Percentiles rank a stretch among this genome's conserved stretches.
Conservation (phyloP, 2,797 vertebrate species). For the Typhlichthys eigenmanni region DNA sequence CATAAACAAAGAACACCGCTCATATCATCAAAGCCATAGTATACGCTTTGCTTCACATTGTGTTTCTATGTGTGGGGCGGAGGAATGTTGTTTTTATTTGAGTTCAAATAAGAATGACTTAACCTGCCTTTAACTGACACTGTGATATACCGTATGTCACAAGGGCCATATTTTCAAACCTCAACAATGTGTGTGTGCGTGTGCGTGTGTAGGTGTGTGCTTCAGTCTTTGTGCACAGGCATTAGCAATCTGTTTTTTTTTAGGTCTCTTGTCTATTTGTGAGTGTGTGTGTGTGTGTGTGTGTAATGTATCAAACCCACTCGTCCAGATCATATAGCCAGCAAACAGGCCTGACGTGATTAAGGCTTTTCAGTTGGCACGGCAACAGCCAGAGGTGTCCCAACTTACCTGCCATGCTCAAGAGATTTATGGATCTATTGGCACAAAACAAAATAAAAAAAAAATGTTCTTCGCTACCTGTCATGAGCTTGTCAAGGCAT, state of each 20-base stretch:
- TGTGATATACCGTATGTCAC: too few species aligned
- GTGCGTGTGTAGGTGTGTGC: neutral
- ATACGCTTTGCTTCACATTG: too few species aligned
- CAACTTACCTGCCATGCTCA: conserved; percentile 42
- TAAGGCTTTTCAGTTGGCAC: conserved; percentile 36
- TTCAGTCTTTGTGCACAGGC: too few species aligned
- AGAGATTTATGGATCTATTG: conserved; percentile 53
- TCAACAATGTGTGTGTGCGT: neutral
- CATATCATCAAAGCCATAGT: too few species aligned
- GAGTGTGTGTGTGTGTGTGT: neutral
- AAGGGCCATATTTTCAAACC: too few species aligned
- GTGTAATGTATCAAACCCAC: neutral
- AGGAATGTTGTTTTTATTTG: too few species aligned
- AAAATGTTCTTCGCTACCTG: conserved; percentile 51
- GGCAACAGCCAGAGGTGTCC: conserved; percentile 17
- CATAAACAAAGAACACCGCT: too few species aligned
- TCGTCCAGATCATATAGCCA: neutral
- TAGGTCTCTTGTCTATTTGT: too few species aligned
- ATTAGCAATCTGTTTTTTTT: too few species aligned
- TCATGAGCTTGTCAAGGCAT: conserved; percentile 42
- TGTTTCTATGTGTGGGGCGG: too few species aligned
- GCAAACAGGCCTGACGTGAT: conserved; percentile 38
- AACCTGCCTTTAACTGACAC: too few species aligned
- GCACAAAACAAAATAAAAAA: conserved; percentile 50
- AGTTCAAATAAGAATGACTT: too few species aligned